phyloP scores from a whole-genome alignment of 2,888 invertebrate genomes.

The Podabrus alpinus region DNA sequence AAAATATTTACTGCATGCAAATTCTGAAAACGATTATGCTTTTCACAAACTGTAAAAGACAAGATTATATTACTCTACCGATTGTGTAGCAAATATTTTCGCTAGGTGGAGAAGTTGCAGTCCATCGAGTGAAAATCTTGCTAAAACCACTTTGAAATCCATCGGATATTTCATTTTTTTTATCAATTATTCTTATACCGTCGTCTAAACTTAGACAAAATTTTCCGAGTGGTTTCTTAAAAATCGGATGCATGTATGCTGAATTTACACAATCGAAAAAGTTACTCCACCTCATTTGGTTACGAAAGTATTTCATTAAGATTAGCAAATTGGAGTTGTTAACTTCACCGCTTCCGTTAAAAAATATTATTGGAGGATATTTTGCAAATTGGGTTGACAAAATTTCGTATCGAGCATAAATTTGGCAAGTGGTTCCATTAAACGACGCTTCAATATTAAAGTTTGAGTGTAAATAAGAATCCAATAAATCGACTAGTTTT shows the following conservation, averaged over 20 bases:
- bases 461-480: conserved; percentile 24
- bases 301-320: conserved; percentile 22
- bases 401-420: conserved; percentile 23
- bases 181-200: conserved; percentile 11
- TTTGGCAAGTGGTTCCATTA: conserved; percentile 15
- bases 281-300: conserved; percentile 27
- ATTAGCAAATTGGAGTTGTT: conserved; percentile 5
- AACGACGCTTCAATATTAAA: conserved; percentile 22
- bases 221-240: conserved; percentile 17
- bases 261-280: conserved; percentile 24
- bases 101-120: conserved; percentile 19
- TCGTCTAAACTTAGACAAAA: conserved; percentile 25
- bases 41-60: not conserved
- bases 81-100: conserved; percentile 25
- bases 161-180: conserved; percentile 13
- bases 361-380: conserved; percentile 7
- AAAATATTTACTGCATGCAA: conserved; percentile 3
- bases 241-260: not conserved
- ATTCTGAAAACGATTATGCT: not conserved
- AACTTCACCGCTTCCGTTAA: not conserved
- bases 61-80: conserved; percentile 7
- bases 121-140: conserved; percentile 24
- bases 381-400: conserved; percentile 18
- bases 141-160: conserved; percentile 11
- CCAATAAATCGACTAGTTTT: conserved; percentile 26